Evolutionary conservation across 35 echinoderm and acorn worm genomes (phyloP), one percentile per base, ranked within the genome.

Genomic region (Apostichopus japonicus): DNA sequence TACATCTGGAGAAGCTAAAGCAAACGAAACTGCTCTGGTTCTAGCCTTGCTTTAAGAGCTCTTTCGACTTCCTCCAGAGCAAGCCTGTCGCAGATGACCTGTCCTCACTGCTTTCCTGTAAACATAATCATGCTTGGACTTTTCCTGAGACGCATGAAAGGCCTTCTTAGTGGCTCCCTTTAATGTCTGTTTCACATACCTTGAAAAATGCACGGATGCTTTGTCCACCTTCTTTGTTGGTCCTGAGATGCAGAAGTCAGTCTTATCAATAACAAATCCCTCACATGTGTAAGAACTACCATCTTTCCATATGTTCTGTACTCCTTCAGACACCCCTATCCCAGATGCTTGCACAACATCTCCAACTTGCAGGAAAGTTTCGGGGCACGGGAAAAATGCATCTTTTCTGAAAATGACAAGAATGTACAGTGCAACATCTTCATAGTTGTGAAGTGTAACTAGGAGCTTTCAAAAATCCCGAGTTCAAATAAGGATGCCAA

Each of bases 81-180:
- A 6, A 77, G n/a, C 7, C 75, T 77, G 75, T 25, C 75, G 24
- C 75, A 77, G 16, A 77, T 77, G 75, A 77, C 75, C 75, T 9
- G 75, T 19, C n/a, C 75, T 77, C 75, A 77, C 75, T 9, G 75
- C 24, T 77, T 77, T 77, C 75, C 75, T 77, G 75, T 77, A 77
- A 9, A 5, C n/a, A n/a, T 9, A 77, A n/a, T 77, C 75, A n/a
- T 6, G 6, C 75, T n/a, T 77, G 75, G 6, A 77, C 75, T n/a
- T 77, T n/a, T 77, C 24, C 75, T 77, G 75, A 77, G 7, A 77
- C n/a, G 75, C 24, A 5, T 17, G 7, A n/a, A 77, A 77, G 75
- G 75, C 75, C n/a, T 77, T 77, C 75, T 77, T 77, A 9, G 7
- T 77, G 16, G 6, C 6, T 77, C n/a, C n/a, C 75, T 77, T 77